Conservation (phyloP, 2,113 vertebrate genomes). For the Eulemur rufifrons region DNA sequence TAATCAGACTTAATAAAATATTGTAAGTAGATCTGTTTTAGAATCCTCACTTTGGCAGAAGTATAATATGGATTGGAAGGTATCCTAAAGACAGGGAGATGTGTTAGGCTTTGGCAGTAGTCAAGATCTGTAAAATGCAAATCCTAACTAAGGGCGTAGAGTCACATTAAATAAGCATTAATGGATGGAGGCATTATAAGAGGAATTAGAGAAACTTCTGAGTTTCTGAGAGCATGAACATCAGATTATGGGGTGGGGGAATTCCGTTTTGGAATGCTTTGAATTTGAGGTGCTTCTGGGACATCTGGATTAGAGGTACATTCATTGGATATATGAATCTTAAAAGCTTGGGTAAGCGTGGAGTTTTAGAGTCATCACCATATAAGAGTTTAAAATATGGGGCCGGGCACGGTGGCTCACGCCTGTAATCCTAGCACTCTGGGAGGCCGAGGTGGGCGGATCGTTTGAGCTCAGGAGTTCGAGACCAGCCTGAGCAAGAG, state of each 20-base stretch:
- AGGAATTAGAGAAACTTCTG: neutral
- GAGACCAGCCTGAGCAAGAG: too few relatives aligned
- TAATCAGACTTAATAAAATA: conserved; percentile 17
- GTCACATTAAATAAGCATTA: neutral
- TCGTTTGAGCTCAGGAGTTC: too few relatives aligned
- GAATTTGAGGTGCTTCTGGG: neutral
- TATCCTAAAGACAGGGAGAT: neutral
- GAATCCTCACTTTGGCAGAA: neutral
- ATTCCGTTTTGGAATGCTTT: neutral
- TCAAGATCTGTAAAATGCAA: neutral
- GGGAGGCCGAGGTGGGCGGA: too few relatives aligned
- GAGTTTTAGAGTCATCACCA: neutral
- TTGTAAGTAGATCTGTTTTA: neutral
- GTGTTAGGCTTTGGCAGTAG: neutral
- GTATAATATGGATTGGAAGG: neutral
- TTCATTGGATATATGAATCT: neutral
- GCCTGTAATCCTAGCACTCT: too few relatives aligned
- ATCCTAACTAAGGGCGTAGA: neutral
- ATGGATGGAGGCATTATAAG: neutral
- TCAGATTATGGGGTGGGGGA: neutral
- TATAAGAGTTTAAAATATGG: neutral
- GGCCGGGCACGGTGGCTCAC: too few relatives aligned
- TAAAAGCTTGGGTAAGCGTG: neutral
- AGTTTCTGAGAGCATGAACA: neutral
- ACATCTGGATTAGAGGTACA: neutral